A percentile compares a stretch with the other conserved stretches of the same genome.
Conservation (phyloP, 2,113 vertebrate genomes). For the Epinephelus fuscoguttatus region DNA sequence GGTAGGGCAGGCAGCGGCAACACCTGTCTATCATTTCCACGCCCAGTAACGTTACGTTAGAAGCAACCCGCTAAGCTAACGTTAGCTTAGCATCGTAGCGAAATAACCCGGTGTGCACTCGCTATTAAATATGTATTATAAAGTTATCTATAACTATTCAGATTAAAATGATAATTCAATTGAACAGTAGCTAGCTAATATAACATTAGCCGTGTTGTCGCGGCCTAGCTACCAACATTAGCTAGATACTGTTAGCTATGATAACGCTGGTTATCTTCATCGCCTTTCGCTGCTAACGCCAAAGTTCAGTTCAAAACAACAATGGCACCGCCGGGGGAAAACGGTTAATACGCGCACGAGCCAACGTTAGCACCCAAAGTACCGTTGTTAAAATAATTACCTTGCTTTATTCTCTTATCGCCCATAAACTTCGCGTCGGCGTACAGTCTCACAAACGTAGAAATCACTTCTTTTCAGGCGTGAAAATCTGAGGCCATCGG, state of each 20-base stretch:
- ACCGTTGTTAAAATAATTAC: conserved; percentile 26
- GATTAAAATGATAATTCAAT: background rate
- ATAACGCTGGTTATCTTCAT: conserved; percentile 22
- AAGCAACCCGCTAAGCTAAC: conserved; percentile 36
- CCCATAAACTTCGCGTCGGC: conserved; percentile 49
- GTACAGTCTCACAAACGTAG: background rate
- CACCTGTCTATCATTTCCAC: conserved; percentile 74
- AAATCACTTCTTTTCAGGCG: conserved; percentile 74
- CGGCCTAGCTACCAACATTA: conserved; percentile 43
- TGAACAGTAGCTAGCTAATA: background rate
- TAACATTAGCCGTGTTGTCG: background rate
- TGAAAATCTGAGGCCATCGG: conserved; percentile 70
- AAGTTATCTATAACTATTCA: rapidly evolving
- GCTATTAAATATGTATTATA: rapidly evolving
- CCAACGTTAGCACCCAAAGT: background rate
- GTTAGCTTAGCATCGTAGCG: conserved; percentile 37
- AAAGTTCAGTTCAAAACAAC: conserved; percentile 67
- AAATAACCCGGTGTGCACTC: background rate
- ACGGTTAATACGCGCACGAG: no score
- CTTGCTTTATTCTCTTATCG: conserved; percentile 12
- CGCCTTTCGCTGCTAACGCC: conserved; percentile 34
- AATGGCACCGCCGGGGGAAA: conserved; percentile 52
- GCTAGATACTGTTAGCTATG: conserved; percentile 1
- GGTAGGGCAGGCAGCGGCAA: conserved; percentile 16
- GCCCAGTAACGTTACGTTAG: conserved; percentile 65